Evolutionary conservation across 2,113 vertebrate species (phyloP).

Genomic region (Cryptomyrus ogoouensis): DNA sequence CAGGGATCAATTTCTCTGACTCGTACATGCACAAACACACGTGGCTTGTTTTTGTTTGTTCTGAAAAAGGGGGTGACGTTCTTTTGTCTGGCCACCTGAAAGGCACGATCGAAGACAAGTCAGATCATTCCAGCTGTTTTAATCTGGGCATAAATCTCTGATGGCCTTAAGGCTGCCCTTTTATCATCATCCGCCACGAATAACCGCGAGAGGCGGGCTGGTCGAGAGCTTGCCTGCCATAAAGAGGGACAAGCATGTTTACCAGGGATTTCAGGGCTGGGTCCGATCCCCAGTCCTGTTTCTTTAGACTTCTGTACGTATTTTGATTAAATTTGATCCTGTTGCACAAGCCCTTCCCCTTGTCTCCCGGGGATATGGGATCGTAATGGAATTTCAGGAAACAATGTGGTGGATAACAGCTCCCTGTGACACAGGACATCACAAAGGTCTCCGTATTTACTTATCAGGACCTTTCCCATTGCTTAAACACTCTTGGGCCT

Average conservation of each 20-base stretch:
- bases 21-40: conserved; percentile 45
- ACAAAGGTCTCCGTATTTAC: conserved; percentile 70
- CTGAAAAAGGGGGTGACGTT: conserved; percentile 36
- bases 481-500: conserved; percentile 61
- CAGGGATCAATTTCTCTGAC: neutral
- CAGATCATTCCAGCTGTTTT: conserved; percentile 31
- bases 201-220: conserved; percentile 26
- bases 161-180: conserved; percentile 38
- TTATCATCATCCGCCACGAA: neutral
- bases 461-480: conserved; percentile 65
- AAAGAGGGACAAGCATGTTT: conserved; percentile 18
- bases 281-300: neutral
- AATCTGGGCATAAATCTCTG: conserved; percentile 35
- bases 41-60: conserved; percentile 41
- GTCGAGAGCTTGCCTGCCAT: conserved; percentile 30
- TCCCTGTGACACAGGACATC: conserved; percentile 53
- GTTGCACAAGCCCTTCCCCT: conserved; percentile 19
- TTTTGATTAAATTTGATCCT: neutral
- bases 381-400: conserved; percentile 65
- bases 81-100: conserved; percentile 38
- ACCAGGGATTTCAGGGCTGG: conserved; percentile 33
- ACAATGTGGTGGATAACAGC: conserved; percentile 60
- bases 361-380: conserved; percentile 20
- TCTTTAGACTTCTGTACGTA: neutral
- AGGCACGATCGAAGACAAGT: conserved; percentile 30